Evolutionary conservation across 2,113 vertebrate species (phyloP).

Genomic region (Proterorhinus semilunaris): DNA sequence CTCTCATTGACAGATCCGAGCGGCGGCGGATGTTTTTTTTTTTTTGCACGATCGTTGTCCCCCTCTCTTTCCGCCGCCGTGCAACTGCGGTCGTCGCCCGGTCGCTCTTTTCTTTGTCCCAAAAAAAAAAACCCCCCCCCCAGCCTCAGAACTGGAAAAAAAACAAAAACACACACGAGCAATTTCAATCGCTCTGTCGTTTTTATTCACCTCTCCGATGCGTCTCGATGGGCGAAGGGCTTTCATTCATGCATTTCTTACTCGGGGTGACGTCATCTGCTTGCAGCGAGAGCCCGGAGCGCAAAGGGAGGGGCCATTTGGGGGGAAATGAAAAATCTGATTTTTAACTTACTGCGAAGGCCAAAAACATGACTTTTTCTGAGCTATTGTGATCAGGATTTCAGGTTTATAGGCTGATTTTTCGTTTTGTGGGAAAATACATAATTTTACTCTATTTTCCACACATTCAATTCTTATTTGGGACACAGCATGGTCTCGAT

Average conservation of each 20-base stretch:
- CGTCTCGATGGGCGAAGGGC: background rate
- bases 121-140: no score
- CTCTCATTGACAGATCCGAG: background rate
- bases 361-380: no score
- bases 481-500: no score
- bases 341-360: no score
- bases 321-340: background rate
- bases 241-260: slow-evolving; percentile 55
- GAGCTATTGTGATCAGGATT: no score
- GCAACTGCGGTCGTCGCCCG: slow-evolving; percentile 15
- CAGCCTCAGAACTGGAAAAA: background rate
- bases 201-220: background rate
- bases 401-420: no score
- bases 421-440: no score
- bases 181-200: background rate
- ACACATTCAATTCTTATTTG: no score
- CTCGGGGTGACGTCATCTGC: slow-evolving; percentile 57
- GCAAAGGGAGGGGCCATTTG: background rate
- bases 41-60: slow-evolving; percentile 13
- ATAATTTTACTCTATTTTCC: no score
- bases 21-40: background rate
- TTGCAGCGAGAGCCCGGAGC: slow-evolving; percentile 40
- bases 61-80: slow-evolving; percentile 10
- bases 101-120: slow-evolving; percentile 18
- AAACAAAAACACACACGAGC: no score